Conservation (phyloP, 2,888 invertebrate species). For the Baccha elongata region DNA sequence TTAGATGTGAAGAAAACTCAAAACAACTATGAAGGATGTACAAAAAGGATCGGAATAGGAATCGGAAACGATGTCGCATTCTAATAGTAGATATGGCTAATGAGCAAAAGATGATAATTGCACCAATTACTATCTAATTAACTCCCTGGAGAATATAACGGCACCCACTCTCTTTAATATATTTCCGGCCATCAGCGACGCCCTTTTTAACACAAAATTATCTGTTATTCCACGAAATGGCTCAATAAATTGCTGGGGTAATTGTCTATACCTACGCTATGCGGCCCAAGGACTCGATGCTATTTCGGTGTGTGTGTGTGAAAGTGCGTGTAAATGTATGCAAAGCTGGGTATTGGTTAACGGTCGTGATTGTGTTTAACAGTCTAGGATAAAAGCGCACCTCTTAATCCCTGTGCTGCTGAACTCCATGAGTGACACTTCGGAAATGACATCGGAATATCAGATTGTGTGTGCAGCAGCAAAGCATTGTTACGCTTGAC, state of each 20-base stretch:
- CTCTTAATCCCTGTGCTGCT: constrained; percentile 13
- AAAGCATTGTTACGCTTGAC: constrained; percentile 6
- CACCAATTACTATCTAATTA: constrained; percentile 69
- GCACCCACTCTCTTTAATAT: constrained; percentile 9
- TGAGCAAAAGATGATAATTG: constrained; percentile 66
- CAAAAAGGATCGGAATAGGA: constrained; percentile 34
- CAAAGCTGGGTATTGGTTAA: constrained; percentile 6
- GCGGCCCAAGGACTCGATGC: constrained; percentile 1
- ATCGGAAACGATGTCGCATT: constrained; percentile 52
- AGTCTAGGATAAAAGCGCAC: constrained; percentile 37
- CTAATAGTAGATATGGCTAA: constrained; percentile 35
- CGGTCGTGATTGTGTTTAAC: constrained; percentile 32
- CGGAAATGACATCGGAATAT: constrained; percentile 51
- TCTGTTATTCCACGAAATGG: constrained; percentile 44
- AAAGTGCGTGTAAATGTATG: neutral
- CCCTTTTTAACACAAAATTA: constrained; percentile 36
- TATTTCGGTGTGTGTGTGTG: constrained; percentile 17
- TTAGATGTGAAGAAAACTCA: neutral
- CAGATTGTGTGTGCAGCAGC: constrained; percentile 60
- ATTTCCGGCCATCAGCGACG: constrained; percentile 17
- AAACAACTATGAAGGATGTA: constrained; percentile 9
- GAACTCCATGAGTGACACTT: constrained; percentile 56
- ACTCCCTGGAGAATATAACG: constrained; percentile 35
- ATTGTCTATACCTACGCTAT: constrained; percentile 31
- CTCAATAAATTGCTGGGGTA: constrained; percentile 60